These are phyloP conservation scores for Trilocha varians DNA, from an alignment of 2,888 invertebrate species.

Conservation along the genomic window DNA sequence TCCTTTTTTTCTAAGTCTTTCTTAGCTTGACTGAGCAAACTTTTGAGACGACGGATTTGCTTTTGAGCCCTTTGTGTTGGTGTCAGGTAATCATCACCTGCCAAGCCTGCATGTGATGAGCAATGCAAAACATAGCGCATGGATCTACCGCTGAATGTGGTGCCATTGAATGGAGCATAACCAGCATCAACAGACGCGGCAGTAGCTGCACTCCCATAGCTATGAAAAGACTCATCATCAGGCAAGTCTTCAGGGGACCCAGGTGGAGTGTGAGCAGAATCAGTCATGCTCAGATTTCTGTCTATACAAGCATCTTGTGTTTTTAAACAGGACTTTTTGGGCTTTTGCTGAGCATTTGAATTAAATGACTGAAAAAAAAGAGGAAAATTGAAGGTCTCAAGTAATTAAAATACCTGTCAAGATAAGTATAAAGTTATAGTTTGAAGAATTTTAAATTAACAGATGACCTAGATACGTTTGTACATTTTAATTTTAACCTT, in stretches of 20 bases:
- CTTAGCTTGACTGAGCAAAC: slow-evolving; percentile 80
- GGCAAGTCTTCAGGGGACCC: slow-evolving; percentile 76
- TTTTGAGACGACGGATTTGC: slow-evolving; percentile 84
- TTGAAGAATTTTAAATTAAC: no score
- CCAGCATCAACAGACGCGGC: slow-evolving; percentile 88
- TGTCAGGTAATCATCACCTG: slow-evolving; percentile 88
- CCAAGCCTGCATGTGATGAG: slow-evolving; percentile 82
- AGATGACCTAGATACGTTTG: no score
- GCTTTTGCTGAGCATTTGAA: slow-evolving; percentile 48
- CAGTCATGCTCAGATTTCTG: slow-evolving; percentile 54
- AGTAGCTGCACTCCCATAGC: slow-evolving; percentile 85
- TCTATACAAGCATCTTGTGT: slow-evolving; percentile 43
- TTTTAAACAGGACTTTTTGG: slow-evolving; percentile 53
- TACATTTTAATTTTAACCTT: no score
- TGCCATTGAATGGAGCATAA: slow-evolving; percentile 83
- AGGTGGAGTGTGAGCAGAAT: slow-evolving; percentile 73
- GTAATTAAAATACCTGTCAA: neutral
- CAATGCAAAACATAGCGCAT: slow-evolving; percentile 90
- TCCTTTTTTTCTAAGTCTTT: slow-evolving; percentile 86
- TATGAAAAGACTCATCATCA: slow-evolving; percentile 85
- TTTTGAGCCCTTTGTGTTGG: slow-evolving; percentile 90
- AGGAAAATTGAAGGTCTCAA: neutral
- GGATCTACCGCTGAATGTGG: slow-evolving; percentile 79
- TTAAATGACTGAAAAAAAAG: slow-evolving; percentile 60
- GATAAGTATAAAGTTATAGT: no score